A percentile compares a stretch with the other conserved stretches of the same genome.
These are phyloP conservation scores for Drosophila atripex DNA, from an alignment of 2,888 invertebrate genomes.

Conservation along the genomic window DNA sequence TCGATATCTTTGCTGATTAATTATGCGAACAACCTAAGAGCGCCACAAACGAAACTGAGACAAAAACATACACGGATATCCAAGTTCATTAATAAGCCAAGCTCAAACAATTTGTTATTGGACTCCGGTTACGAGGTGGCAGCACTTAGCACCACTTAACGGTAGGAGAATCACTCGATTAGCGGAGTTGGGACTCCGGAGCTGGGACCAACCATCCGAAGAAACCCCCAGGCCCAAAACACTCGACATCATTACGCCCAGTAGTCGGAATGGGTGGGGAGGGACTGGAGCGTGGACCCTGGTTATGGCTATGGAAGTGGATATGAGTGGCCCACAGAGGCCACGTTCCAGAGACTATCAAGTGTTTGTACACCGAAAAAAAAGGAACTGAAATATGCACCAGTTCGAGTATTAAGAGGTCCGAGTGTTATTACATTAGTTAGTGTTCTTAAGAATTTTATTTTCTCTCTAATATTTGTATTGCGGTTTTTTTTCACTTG, in stretches of 20 bases:
- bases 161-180: slow-evolving; percentile 54
- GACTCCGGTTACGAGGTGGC: slow-evolving; percentile 28
- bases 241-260: slow-evolving; percentile 41
- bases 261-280: slow-evolving; percentile 16
- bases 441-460: background rate
- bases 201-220: slow-evolving; percentile 13
- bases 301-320: background rate
- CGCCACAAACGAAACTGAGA: slow-evolving; percentile 7
- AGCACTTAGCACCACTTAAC: slow-evolving; percentile 63
- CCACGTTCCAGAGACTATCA: slow-evolving; percentile 30
- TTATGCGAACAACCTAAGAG: slow-evolving; percentile 26
- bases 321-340: slow-evolving; percentile 4
- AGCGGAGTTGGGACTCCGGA: slow-evolving; percentile 24
- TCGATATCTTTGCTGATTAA: slow-evolving; percentile 24
- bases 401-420: background rate
- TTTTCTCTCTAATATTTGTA: background rate
- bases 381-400: background rate
- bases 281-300: background rate
- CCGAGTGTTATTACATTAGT: background rate
- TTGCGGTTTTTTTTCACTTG: background rate
- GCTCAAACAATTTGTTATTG: slow-evolving; percentile 27
- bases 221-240: slow-evolving; percentile 15
- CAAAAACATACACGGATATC: slow-evolving; percentile 2
- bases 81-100: slow-evolving; percentile 39
- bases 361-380: slow-evolving; percentile 6